Percentiles rank a stretch among this genome's conserved stretches.
These are phyloP conservation scores for Diglossa cyanea DNA, from an alignment of 2,797 vertebrate species.

Conservation along the genomic window DNA sequence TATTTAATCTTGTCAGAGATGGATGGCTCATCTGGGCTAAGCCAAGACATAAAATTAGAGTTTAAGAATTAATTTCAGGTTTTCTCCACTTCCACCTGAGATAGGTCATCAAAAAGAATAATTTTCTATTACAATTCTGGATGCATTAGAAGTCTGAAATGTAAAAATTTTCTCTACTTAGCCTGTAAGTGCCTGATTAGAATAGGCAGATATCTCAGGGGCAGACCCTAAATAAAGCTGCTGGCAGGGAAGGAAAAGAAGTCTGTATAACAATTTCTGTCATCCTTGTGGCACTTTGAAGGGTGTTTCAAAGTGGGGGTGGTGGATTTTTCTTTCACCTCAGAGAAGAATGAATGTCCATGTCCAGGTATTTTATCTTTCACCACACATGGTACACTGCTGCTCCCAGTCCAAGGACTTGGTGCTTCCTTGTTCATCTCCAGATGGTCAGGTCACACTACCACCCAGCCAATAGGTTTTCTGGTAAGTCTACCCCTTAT, in stretches of 20 bases:
- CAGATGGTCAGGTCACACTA: neutral
- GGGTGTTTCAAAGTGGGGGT: neutral
- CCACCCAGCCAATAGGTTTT: neutral
- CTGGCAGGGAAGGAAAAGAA: neutral
- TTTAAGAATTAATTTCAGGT: neutral
- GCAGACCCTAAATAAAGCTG: neutral
- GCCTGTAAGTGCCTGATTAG: neutral
- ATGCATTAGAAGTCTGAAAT: neutral
- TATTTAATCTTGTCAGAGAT: neutral
- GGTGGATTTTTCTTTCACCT: neutral
- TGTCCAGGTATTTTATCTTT: neutral
- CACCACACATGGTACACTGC: neutral
- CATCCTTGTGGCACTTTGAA: neutral
- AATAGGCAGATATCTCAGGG: neutral
- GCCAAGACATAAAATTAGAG: neutral
- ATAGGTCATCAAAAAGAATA: neutral
- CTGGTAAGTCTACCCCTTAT: neutral
- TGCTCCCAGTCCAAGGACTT: neutral
- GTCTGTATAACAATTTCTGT: neutral
- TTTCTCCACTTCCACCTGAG: neutral
- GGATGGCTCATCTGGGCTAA: neutral
- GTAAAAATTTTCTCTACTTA: neutral
- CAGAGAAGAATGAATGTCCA: neutral
- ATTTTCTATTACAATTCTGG: neutral
- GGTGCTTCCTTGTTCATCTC: neutral